Evolutionary conservation across 64 coral and sea anemone genomes (phyloP), one percentile per base, ranked within the genome.

Genomic region (Astreopora myriophthalma): DNA sequence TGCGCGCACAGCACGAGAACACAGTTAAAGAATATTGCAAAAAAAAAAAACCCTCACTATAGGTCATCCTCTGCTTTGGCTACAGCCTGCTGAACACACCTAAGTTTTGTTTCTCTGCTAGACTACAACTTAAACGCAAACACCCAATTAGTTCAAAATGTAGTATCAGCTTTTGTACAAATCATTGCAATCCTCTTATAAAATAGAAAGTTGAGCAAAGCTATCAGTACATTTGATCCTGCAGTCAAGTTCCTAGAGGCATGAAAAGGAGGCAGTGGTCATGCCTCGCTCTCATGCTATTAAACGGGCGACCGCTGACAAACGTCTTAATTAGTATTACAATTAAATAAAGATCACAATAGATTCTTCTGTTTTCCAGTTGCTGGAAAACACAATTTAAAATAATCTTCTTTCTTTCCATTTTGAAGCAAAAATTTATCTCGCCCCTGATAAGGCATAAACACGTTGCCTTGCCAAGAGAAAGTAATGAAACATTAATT

Each of bases 311-410:
- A 83, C 3, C 20, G 1, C 19, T 34, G 29, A 33, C 30, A 32
- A 64, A 19, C 7, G 32, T 61, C 25, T 37, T 22, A 64, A 61
- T 11, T 13, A 12, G 31, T 33, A 83, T 65, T 64, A 64, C 32
- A 83, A 83, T 61, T 83, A 61, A 83, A 83, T 61, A 61, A 23
- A 0, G 57, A 83, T 65, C 79, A 83, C 57, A 83, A 83, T 83
- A 80, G 76, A 63, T 83, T 79, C 44, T 52, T 63, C 35, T 64
- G 6, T 83, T 48, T 78, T 83, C 57, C 61, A 23, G 17, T n/a
- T 65, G 32, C 22, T 13, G 57, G 58, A 65, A 80, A 83, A 78
- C 20, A 24, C 79, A 83, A 39, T 83, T 83, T 64, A 62, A 64
- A 64, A 83, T 83, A 64, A 63, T 83, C 57, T 58, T 52, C 17